Percentiles rank a stretch among this genome's conserved stretches.
phyloP scores from a whole-genome alignment of 2,113 vertebrate species.

The Manacus vitellinus region DNA sequence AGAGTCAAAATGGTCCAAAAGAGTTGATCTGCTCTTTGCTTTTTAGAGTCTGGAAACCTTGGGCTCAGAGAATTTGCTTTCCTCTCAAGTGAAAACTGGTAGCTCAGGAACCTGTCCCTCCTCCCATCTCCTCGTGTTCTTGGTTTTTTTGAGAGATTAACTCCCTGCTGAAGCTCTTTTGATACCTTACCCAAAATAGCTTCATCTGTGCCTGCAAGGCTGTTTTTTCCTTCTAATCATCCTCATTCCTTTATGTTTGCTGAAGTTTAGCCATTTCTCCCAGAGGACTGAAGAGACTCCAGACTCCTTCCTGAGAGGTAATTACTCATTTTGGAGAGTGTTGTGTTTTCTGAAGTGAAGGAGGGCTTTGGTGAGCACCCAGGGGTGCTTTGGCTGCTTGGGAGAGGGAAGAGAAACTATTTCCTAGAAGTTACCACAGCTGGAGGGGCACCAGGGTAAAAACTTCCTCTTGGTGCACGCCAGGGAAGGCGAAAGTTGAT shows the following conservation, averaged over 20 bases:
- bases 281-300: not conserved
- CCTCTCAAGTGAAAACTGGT: not conserved
- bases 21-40: not conserved
- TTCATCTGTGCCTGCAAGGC: not conserved
- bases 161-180: not conserved
- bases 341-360: not conserved
- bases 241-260: not conserved
- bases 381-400: not conserved
- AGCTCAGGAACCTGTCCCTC: not conserved
- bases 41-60: not conserved
- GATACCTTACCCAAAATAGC: not conserved
- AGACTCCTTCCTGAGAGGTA: not conserved
- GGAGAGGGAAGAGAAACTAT: not conserved
- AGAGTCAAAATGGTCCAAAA: not conserved
- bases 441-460: not conserved
- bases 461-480: rapidly evolving
- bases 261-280: not conserved
- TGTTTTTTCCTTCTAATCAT: not conserved
- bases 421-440: rapidly evolving
- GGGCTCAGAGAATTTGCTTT: not conserved
- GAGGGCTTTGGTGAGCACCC: not conserved
- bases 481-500: not conserved
- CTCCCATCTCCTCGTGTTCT: rapidly evolving
- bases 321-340: not conserved
- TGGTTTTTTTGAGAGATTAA: not conserved